phyloP scores from a whole-genome alignment of 2,888 invertebrate species.

The Agrilus mali region DNA sequence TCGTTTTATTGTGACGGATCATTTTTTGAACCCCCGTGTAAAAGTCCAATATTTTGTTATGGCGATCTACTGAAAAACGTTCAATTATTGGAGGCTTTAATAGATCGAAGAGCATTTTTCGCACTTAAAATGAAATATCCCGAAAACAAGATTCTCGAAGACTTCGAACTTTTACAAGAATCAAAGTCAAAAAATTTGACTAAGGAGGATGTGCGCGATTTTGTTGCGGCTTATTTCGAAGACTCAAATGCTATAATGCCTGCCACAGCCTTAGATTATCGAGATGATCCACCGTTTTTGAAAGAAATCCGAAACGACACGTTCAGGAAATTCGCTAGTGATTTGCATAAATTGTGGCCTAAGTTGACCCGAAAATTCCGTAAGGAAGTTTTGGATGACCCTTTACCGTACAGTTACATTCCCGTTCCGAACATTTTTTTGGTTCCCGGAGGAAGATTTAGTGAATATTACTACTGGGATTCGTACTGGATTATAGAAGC shows the following conservation, averaged over 20 bases:
- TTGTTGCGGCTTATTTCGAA: slow-evolving; percentile 46
- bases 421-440: slow-evolving; percentile 45
- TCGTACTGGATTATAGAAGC: slow-evolving; percentile 80
- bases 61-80: slow-evolving; percentile 60
- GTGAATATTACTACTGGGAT: slow-evolving; percentile 78
- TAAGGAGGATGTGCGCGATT: slow-evolving; percentile 35
- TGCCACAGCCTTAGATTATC: slow-evolving; percentile 49
- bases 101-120: slow-evolving; percentile 75
- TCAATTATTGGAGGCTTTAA: slow-evolving; percentile 51
- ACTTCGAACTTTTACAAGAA: slow-evolving; percentile 45
- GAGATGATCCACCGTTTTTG: slow-evolving; percentile 45
- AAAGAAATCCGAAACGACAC: slow-evolving; percentile 42
- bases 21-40: slow-evolving; percentile 23
- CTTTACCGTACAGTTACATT: slow-evolving; percentile 29
- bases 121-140: slow-evolving; percentile 56
- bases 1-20: neutral
- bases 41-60: slow-evolving; percentile 59
- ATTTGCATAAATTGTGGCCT: slow-evolving; percentile 52
- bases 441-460: slow-evolving; percentile 58
- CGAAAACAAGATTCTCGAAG: slow-evolving; percentile 41
- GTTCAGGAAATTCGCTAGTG: slow-evolving; percentile 46
- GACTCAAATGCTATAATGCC: slow-evolving; percentile 44
- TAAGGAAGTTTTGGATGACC: slow-evolving; percentile 38
- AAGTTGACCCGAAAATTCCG: slow-evolving; percentile 48
- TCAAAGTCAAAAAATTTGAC: slow-evolving; percentile 35